phyloP scores from a whole-genome alignment of 2,797 vertebrate genomes.

The Merluccius polli region DNA sequence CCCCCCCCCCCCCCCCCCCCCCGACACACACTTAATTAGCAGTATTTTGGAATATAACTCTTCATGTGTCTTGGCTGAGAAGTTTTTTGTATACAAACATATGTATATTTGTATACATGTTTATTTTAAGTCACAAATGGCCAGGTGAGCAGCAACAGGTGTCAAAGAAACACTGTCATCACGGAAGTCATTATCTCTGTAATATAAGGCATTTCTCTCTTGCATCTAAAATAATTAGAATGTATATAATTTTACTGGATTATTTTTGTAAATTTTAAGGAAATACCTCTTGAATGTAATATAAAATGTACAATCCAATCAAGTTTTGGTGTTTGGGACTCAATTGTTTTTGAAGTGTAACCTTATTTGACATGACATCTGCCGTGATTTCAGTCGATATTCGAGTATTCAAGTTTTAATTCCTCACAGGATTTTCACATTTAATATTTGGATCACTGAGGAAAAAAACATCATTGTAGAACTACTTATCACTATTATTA shows the following conservation, averaged over 20 bases:
- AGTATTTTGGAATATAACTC: neutral
- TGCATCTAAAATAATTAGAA: conserved; percentile 50
- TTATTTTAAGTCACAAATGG: conserved; percentile 26
- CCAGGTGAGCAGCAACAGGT: conserved; percentile 4
- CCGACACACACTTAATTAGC: conserved; percentile 3
- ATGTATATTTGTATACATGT: conserved; percentile 1
- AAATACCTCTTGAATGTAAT: conserved; percentile 47
- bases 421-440: too few species aligned
- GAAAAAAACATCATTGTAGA: too few species aligned
- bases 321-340: conserved; percentile 7
- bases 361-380: neutral
- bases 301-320: conserved; percentile 58
- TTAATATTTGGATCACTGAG: too few species aligned
- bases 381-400: too few species aligned
- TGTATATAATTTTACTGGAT: conserved; percentile 54
- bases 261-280: conserved; percentile 62
- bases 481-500: neutral
- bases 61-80: conserved; percentile 19
- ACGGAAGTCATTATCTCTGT: conserved; percentile 34
- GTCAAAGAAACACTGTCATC: conserved; percentile 8
- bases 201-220: conserved; percentile 41
- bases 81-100: conserved; percentile 25
- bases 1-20: too few species aligned
- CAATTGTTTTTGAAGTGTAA: neutral
- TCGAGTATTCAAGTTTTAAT: neutral